Conservation (phyloP, 2,113 vertebrate genomes). For the Engystomops pustulosus region DNA sequence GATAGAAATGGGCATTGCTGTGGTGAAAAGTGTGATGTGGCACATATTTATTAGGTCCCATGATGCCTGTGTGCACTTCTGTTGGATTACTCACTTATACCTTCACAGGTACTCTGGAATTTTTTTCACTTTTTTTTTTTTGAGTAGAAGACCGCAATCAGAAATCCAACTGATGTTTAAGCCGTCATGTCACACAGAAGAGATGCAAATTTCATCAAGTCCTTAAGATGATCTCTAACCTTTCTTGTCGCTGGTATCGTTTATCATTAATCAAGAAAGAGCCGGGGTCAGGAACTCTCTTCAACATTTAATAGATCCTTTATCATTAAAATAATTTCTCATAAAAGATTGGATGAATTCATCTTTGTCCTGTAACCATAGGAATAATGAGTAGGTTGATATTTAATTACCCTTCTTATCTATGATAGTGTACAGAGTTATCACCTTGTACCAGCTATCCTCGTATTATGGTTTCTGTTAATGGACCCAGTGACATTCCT, state of each 20-base stretch:
- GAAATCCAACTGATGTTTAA: no score
- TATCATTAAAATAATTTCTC: slow-evolving; percentile 45
- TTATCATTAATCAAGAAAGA: slow-evolving; percentile 30
- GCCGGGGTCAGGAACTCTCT: slow-evolving; percentile 18
- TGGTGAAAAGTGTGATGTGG: no score
- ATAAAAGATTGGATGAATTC: slow-evolving; percentile 28
- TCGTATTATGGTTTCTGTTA: not conserved
- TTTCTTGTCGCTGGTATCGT: not conserved
- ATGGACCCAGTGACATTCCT: not conserved
- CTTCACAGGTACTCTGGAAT: not conserved
- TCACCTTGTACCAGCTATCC: slow-evolving; percentile 8
- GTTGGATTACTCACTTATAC: not conserved
- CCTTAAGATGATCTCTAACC: slow-evolving; percentile 34
- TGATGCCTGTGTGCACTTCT: not conserved
- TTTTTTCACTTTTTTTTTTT: not conserved
- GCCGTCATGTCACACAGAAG: not conserved
- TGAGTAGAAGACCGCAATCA: not conserved
- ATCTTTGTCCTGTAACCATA: slow-evolving; percentile 17
- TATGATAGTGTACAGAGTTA: not conserved
- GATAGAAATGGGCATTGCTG: no score
- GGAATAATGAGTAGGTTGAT: slow-evolving; percentile 22
- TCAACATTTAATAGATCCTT: slow-evolving; percentile 33
- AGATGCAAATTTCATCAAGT: not conserved
- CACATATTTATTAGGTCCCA: no score
- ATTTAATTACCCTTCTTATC: slow-evolving; percentile 28